phyloP scores from a whole-genome alignment of 1,140 invertebrate genomes.

The Hylyphantes graminicola region DNA sequence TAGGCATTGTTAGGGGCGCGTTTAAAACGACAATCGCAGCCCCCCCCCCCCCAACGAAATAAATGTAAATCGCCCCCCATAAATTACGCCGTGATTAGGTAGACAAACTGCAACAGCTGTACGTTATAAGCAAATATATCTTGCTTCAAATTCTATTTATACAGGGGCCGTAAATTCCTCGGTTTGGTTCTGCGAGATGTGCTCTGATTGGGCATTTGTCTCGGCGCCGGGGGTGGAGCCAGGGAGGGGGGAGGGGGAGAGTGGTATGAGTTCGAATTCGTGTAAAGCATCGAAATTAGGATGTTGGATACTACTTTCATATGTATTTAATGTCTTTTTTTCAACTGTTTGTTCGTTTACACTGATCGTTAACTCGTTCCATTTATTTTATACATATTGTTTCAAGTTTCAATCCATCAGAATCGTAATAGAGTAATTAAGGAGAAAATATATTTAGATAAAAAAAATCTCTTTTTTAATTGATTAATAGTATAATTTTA shows the following conservation, averaged over 20 bases:
- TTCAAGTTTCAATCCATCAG: no score
- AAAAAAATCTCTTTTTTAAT: no score
- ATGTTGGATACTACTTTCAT: no score
- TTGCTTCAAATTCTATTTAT: constrained; percentile 62
- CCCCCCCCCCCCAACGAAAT: constrained; percentile 49
- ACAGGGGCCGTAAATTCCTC: constrained; percentile 58
- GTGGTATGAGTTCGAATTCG: constrained; percentile 3
- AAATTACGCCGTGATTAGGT: constrained; percentile 61
- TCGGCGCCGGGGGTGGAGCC: constrained; percentile 38
- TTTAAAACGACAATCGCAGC: constrained; percentile 61
- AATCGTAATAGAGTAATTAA: no score
- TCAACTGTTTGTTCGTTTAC: no score
- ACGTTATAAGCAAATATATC: constrained; percentile 62
- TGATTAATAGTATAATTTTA: no score
- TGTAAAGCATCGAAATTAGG: no score
- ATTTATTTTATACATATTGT: no score
- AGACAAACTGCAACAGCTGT: constrained; percentile 62
- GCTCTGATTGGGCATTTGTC: constrained; percentile 61
- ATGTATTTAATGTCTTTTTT: no score
- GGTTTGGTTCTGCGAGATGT: constrained; percentile 16
- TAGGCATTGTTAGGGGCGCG: constrained; percentile 58
- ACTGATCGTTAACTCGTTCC: no score
- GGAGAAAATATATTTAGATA: no score
- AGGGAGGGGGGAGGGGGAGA: constrained; percentile 45
- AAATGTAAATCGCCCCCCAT: constrained; percentile 60